phyloP scores from a whole-genome alignment of 2,888 invertebrate genomes.

The Cheilosia vernalis region DNA sequence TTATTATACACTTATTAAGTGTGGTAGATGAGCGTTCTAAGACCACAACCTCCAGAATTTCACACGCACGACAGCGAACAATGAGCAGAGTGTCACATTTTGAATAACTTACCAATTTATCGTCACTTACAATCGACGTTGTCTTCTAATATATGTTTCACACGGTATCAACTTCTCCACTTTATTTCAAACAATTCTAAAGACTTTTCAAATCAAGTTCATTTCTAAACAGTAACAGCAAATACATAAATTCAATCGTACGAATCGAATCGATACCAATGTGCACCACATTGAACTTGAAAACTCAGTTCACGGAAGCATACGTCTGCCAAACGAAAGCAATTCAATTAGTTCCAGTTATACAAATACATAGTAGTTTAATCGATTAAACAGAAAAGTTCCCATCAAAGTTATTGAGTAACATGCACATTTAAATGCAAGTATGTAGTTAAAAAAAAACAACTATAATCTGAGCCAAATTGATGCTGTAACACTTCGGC shows the following conservation, averaged over 20 bases:
- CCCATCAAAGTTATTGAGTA: background rate
- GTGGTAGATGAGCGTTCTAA: too few relatives aligned
- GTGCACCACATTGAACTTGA: conserved; percentile 42
- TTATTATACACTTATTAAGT: too few relatives aligned
- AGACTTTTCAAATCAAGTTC: background rate
- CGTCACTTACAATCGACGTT: too few relatives aligned
- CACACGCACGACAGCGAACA: too few relatives aligned
- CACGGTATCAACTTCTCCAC: background rate
- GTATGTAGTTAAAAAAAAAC: background rate
- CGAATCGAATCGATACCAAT: conserved; percentile 19
- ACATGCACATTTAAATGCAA: background rate
- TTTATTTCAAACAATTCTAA: background rate
- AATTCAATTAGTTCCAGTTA: conserved; percentile 45
- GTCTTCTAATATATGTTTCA: too few relatives aligned
- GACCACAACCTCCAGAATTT: too few relatives aligned
- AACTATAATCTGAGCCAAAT: too few relatives aligned
- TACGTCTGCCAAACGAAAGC: background rate
- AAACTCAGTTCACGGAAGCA: conserved; percentile 9
- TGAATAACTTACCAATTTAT: too few relatives aligned
- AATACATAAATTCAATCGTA: background rate
- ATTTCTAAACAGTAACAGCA: background rate
- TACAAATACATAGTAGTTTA: conserved; percentile 1
- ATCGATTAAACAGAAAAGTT: background rate
- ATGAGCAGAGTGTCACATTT: too few relatives aligned
- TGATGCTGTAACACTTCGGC: too few relatives aligned